Base-by-base conservation (phyloP, 2,113 vertebrate species). In the Clarias magur region DNA sequence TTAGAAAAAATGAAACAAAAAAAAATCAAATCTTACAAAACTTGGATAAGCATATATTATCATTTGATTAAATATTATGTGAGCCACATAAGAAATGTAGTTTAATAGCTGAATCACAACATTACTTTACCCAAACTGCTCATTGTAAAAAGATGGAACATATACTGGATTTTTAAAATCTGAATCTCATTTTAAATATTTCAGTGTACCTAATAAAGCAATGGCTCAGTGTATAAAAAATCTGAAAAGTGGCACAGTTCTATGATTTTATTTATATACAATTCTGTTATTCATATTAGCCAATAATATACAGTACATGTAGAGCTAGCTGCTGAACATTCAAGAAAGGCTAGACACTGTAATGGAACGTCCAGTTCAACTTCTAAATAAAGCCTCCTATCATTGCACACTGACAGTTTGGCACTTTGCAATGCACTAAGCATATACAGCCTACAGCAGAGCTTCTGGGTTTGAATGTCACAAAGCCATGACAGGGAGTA, bases 21-120 rank as follows among this genome's bases (percentile, higher is more conserved):
- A 48, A 42, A 42, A 73, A 73, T n/a, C n/a, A 4, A 68, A 72
- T 17, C 73, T 76, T 75, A 25, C 5, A 63, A 48, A 75, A 48
- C 42, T 7, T 53, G 11, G 11, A 53, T 76, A 25, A 7, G 21
- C 42, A 48, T 48, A 8, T 48, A 48, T 48, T 48, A 48, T 48
- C 7, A 48, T 48, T 48, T 48, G 7, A 48, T 48, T 48, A 8
- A 8, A 48, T 8, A 48, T 48, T 48, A 48, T 48, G 7, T 48
- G 6, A 48, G n/a, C 25, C 75, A 82, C 57, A 83, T 54, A 62
- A 59, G 63, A 82, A 82, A 63, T 75, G 2, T 25, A 30, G 5
- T 62, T 82, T 27, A 73, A 62, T 82, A 73, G 63, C 34, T 59
- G 4, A 67, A 79, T 54, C 57, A 84, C 54, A 34, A 76, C 25